Percentiles rank a stretch among this genome's conserved stretches.
These are phyloP conservation scores for Hetaerina americana DNA, from an alignment of 1,140 invertebrate species.

Conservation along the genomic window DNA sequence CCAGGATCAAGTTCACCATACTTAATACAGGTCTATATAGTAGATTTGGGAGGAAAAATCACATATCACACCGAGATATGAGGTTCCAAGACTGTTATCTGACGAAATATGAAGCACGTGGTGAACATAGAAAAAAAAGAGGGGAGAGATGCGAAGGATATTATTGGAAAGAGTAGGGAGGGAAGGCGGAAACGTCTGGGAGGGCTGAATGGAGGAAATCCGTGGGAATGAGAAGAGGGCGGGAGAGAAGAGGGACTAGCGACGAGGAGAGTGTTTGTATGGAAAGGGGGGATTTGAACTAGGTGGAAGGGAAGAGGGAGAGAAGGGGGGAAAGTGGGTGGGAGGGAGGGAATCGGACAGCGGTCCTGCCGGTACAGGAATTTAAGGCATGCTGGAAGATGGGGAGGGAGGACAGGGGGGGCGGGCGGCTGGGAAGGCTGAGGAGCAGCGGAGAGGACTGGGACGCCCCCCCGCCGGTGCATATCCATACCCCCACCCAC, in stretches of 20 bases:
- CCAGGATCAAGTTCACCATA: too few species aligned
- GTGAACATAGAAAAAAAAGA: background rate
- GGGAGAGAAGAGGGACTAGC: too few species aligned
- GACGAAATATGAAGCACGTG: background rate
- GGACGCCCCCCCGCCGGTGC: background rate
- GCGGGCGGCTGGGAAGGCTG: background rate
- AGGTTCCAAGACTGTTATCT: background rate
- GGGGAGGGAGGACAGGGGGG: background rate
- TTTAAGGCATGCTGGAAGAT: background rate
- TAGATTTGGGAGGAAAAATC: background rate
- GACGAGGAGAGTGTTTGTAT: too few species aligned
- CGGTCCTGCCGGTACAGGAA: background rate
- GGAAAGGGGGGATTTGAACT: too few species aligned
- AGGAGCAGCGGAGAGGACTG: background rate
- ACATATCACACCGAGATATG: background rate
- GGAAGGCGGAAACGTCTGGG: conserved; percentile 3
- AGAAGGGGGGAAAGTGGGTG: background rate
- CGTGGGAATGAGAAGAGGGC: too few species aligned
- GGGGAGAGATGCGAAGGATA: conserved; percentile 1
- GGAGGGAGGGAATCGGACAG: background rate
- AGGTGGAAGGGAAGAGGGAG: conserved; percentile 4
- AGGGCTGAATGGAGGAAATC: too few species aligned
- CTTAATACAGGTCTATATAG: too few species aligned
- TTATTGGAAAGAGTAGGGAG: conserved; percentile 4
- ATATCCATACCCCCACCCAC: conserved; percentile 14